Evolutionary conservation across 1,140 invertebrate species (phyloP), one percentile per base, ranked within the genome.

Genomic region (Oreohelix idahoensis): DNA sequence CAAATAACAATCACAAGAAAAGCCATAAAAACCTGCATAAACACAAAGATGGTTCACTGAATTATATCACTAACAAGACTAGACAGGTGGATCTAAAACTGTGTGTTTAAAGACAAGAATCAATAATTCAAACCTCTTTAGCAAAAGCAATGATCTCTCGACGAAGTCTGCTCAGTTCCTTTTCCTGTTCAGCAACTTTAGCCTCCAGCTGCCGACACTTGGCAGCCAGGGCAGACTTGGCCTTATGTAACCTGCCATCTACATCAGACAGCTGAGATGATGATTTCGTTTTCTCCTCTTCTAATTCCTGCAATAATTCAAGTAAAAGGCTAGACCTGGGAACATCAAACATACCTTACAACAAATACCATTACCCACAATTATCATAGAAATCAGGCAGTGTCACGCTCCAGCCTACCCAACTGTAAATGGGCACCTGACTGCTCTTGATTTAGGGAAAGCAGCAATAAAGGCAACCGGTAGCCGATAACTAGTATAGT

Each of bases 121-220:
- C 39, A 17, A 45, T 8, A 39, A 42, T 39, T 32, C 70, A 80
- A 84, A 90, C 90, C 89, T 91, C 89, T 66, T 86, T 78, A 35
- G 81, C 84, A 81, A 91, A 83, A 42, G 86, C 86, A 23, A 83
- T 77, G 29, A 91, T 26, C 86, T 91, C 91, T 42, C 83, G 83
- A 80, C 87, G 88, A 38, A 91, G 84, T 80, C 88, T 86, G 29
- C 90, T 88, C 36, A 91, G 66, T 84, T 92, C 90, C 66, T 88
- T 81, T 51, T 91, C 89, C 58, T 91, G 88, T 29, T 86, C 84
- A 29, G 87, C 74, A 79, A 87, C 88, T 71, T 88, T 88, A 45
- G 88, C 87, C 70, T 91, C 88, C 20, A 92, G 85, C 51, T 90
- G 89, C 69, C 86, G 86, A 84, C 86, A 87, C 49, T 86, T 88